Evolutionary conservation across 1,140 invertebrate genomes (phyloP), one percentile per base, ranked within the genome.

Genomic region (Caenorhabditis latens): DNA sequence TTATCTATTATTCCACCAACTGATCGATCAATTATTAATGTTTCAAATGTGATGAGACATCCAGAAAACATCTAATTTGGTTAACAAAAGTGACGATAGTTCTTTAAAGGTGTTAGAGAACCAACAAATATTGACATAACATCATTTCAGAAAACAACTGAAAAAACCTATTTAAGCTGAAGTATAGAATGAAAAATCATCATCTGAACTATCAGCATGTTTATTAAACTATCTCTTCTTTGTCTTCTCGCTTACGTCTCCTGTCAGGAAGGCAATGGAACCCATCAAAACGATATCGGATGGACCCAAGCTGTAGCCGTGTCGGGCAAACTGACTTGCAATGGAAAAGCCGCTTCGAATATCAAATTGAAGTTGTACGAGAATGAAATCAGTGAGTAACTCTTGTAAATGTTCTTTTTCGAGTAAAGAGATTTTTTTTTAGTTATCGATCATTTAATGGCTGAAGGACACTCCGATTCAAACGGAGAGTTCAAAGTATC

Each of bases 241-340:
- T 42, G 50, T 24, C 19, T 79, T 13, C 4, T 53, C 7, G 9
- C 71, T n/a, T 16, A 53, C 46, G 43, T 14, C 24, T 79, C 6
- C 24, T 40, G 42, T 4, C 46, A 79, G 24, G 71, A 50, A 42
- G 43, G n/a, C 0, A 21, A 75, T 50, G 71, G 13, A 14, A 32
- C 42, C 9, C 8, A 57, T 32, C 32, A 83, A 57, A 71, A 48
- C 14, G 86, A 79, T 5, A 58, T 86, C 21, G 86, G 86, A 46
- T 11, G 79, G 24, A 83, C 65, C 57, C 86, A 86, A 40, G 42
- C 75, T 40, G 79, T 86, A 13, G 55, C 71, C 3, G 86, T 86
- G 4, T 57, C 75, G 16, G 86, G 86, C 48, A 46, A 79, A 48
- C 82, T 86, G 5, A 58, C 83, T 40, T 86, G 86, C 55, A 83